phyloP scores from a whole-genome alignment of 1,140 invertebrate species.

The Lepidurus packardi region DNA sequence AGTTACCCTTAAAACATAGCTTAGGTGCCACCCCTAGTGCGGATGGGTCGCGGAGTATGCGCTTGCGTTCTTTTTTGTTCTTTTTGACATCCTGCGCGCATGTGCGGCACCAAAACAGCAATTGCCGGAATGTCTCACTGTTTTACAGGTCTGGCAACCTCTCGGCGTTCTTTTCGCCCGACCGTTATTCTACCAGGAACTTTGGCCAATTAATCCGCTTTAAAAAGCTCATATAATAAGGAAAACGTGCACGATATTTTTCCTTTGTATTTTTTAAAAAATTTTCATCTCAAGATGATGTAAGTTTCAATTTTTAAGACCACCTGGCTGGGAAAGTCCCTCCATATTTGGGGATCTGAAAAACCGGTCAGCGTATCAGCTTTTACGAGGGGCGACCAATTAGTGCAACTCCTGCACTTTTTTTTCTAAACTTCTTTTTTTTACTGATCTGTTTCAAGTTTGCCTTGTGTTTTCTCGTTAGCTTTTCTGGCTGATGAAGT shows the following conservation, averaged over 20 bases:
- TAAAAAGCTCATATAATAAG: not conserved
- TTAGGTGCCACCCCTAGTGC: slow-evolving; percentile 9
- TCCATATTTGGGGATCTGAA: not conserved
- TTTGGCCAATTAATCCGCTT: not conserved
- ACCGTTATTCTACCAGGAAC: too few species aligned
- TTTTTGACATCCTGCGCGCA: not conserved
- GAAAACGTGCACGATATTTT: not conserved
- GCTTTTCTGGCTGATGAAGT: slow-evolving; percentile 7
- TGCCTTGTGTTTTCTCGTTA: not conserved
- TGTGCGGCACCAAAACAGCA: not conserved
- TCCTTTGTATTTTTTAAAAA: not conserved
- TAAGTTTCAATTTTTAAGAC: not conserved
- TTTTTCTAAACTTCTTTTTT: too few species aligned
- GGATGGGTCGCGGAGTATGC: not conserved
- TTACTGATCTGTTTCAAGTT: not conserved
- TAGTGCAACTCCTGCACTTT: not conserved
- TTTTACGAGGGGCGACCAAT: slow-evolving; percentile 13
- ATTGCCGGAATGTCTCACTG: not conserved
- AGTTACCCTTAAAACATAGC: not conserved
- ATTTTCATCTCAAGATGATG: not conserved
- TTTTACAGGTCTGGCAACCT: not conserved
- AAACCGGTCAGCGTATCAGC: slow-evolving; percentile 17
- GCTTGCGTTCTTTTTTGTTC: not conserved
- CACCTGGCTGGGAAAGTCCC: slow-evolving; percentile 13
- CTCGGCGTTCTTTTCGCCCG: too few species aligned